phyloP scores from a whole-genome alignment of 2,113 vertebrate species.

The Heteronetta atricapilla region DNA sequence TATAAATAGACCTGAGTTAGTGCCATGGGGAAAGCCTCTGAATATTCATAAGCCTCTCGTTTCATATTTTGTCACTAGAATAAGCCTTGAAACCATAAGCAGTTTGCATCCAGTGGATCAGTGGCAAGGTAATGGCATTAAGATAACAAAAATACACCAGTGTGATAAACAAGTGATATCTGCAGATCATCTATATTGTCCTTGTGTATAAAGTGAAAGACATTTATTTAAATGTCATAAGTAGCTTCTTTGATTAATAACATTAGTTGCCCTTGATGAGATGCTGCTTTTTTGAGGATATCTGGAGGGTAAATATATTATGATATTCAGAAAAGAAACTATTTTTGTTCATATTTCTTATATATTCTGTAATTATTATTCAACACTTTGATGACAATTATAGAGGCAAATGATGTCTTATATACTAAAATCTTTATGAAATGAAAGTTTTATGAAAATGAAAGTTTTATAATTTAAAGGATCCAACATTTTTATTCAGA shows the following conservation, averaged over 20 bases:
- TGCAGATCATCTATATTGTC: conserved; percentile 42
- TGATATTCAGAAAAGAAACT: neutral
- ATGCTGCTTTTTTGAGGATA: neutral
- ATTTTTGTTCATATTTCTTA: neutral
- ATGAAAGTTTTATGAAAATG: too few species aligned
- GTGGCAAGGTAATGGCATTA: conserved; percentile 35
- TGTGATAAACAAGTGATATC: conserved; percentile 50
- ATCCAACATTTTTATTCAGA: neutral
- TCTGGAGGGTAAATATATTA: conserved; percentile 8
- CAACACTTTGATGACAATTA: neutral
- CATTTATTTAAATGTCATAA: conserved; percentile 62
- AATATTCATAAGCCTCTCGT: conserved; percentile 27
- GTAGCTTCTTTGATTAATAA: conserved; percentile 63
- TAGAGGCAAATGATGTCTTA: neutral
- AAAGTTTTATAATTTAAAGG: neutral
- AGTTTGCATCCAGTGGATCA: conserved; percentile 24
- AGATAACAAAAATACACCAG: conserved; percentile 47
- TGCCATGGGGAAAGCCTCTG: conserved; percentile 25
- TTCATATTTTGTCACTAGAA: neutral
- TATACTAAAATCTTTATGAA: too few species aligned
- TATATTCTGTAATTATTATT: conserved; percentile 15
- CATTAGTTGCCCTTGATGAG: conserved; percentile 24
- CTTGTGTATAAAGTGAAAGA: conserved; percentile 61
- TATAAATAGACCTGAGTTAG: conserved; percentile 24
- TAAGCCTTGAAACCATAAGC: conserved; percentile 31